Percentiles rank a stretch among this genome's conserved stretches.
Evolutionary conservation across 53 echinoderm and acorn worm species (phyloP).

Genomic region (Paracentrotus lividus): DNA sequence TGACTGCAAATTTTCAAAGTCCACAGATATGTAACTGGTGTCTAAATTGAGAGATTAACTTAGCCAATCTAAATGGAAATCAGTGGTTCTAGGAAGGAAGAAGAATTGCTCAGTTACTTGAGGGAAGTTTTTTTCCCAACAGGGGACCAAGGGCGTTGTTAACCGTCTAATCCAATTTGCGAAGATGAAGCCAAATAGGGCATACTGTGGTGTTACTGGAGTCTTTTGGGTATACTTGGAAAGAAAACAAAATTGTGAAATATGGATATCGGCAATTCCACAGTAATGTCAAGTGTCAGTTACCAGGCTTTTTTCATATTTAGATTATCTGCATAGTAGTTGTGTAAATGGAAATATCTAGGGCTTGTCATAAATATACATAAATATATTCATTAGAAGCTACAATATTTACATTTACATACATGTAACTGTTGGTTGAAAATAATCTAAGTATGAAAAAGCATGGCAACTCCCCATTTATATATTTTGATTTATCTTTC

Average conservation of each 20-base stretch:
- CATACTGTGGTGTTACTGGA: background rate
- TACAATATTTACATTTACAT: no score
- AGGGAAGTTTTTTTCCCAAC: constrained; percentile 23
- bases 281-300: no score
- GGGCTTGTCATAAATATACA: no score
- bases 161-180: constrained; percentile 18
- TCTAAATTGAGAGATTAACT: constrained; percentile 7
- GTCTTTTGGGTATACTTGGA: background rate
- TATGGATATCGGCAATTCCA: no score
- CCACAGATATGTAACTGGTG: background rate
- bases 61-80: constrained; percentile 47
- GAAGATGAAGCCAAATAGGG: background rate
- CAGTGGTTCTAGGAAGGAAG: background rate
- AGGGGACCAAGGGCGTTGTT: constrained; percentile 18
- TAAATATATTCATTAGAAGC: no score
- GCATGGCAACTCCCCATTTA: no score
- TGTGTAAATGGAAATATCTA: no score
- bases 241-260: no score
- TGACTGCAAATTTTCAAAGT: background rate
- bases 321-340: no score
- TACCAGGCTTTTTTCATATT: no score
- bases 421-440: no score
- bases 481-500: background rate
- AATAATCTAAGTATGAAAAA: no score
- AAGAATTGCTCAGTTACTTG: background rate